Conservation (phyloP, 2,888 invertebrate genomes). For the Eilema depressum region DNA sequence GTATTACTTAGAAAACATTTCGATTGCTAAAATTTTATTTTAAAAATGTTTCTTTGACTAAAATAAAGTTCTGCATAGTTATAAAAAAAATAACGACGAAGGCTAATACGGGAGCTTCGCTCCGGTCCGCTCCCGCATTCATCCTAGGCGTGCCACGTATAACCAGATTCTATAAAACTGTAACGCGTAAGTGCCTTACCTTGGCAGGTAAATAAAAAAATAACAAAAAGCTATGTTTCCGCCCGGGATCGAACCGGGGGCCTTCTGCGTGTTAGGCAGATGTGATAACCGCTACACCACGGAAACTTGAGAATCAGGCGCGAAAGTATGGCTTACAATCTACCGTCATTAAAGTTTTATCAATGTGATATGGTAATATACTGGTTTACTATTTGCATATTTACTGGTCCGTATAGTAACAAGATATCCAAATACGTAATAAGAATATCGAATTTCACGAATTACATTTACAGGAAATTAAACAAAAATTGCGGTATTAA, state of each 20-base stretch:
- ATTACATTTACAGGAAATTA: no score
- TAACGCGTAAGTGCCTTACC: not conserved
- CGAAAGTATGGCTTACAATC: constrained; percentile 1
- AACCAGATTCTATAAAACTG: not conserved
- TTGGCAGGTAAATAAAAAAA: not conserved
- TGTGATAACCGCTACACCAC: constrained; percentile 97
- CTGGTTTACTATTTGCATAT: not conserved
- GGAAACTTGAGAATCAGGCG: constrained; percentile 37
- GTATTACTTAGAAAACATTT: no score
- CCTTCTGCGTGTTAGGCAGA: constrained; percentile 95
- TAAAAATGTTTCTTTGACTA: no score
- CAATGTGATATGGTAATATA: not conserved
- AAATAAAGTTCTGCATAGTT: no score
- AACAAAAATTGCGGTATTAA: no score
- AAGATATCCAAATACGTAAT: not conserved
- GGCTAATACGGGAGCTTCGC: no score
- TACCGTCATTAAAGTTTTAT: not conserved
- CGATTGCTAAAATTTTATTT: no score
- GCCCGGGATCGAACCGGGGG: constrained; percentile 96
- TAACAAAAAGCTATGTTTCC: constrained; percentile 87
- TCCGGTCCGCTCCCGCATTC: no score
- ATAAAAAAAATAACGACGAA: no score
- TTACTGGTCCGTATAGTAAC: not conserved
- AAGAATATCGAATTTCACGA: no score
- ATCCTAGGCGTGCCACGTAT: no score